A percentile compares a stretch with the other conserved stretches of the same genome.
Evolutionary conservation across 30 jellyfish, hydroid and myxozoan species (phyloP).

Genomic region (Turritopsis dohrnii): DNA sequence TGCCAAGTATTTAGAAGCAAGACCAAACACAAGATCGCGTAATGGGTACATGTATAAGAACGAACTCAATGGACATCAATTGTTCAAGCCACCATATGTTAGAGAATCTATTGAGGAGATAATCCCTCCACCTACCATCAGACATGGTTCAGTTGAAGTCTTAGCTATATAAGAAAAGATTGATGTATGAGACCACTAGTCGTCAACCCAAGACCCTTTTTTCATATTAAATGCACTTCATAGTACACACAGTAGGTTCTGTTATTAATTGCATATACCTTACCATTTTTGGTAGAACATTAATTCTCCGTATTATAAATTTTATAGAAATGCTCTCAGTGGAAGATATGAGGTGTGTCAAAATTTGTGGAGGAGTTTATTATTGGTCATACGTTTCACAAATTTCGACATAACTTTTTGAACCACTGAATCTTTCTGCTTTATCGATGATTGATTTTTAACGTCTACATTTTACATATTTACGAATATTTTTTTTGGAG

Average conservation of each 20-base stretch:
- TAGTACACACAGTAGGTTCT: not conserved
- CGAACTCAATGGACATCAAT: constrained; percentile 90
- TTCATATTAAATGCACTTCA: not conserved
- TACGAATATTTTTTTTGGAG: no score
- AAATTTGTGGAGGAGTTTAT: no score
- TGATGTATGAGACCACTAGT: not conserved
- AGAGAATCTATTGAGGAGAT: constrained; percentile 15
- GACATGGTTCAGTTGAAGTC: constrained; percentile 18
- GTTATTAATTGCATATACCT: not conserved
- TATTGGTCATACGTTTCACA: no score
- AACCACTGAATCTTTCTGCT: no score
- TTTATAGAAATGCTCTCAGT: no score
- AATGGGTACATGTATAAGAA: constrained; percentile 51
- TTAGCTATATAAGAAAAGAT: constrained; percentile 13
- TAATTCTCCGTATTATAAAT: no score
- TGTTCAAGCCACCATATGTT: constrained; percentile 39
- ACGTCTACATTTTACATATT: no score
- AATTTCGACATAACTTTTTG: no score
- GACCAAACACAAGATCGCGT: constrained; percentile 20
- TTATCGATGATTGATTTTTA: no score
- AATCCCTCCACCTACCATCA: not conserved
- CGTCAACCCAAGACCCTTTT: not conserved
- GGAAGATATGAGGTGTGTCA: no score
- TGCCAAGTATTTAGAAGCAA: constrained; percentile 64
- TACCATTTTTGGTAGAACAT: not conserved